Evolutionary conservation across 2,113 vertebrate species (phyloP).

Genomic region (Heterotis niloticus): DNA sequence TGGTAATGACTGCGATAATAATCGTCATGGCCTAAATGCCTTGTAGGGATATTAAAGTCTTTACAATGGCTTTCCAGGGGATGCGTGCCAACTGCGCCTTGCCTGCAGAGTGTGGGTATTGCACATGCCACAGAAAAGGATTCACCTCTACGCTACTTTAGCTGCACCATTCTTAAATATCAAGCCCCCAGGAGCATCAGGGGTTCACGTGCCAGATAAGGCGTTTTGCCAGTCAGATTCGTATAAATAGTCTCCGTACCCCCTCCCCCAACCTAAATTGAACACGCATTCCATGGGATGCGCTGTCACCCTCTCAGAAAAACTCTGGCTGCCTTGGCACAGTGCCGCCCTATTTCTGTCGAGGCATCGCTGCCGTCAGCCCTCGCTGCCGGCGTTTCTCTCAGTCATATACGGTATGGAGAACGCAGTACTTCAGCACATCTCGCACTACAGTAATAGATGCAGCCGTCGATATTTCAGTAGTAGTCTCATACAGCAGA

Average conservation of each 20-base stretch:
- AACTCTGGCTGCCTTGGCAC: neutral
- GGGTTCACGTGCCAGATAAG: neutral
- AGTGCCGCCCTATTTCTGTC: slow-evolving; percentile 14
- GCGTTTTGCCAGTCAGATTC: neutral
- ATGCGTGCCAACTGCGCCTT: neutral
- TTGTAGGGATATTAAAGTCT: neutral
- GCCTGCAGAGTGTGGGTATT: neutral
- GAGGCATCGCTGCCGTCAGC: neutral
- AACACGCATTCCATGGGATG: slow-evolving; percentile 6
- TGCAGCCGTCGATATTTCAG: neutral
- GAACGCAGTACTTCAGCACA: neutral
- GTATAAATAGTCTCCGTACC: slow-evolving; percentile 17
- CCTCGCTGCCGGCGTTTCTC: neutral
- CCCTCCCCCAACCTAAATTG: neutral
- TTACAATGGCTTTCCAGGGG: neutral
- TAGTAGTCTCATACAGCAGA: neutral
- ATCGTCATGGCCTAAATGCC: neutral
- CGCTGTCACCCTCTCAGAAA: slow-evolving; percentile 13
- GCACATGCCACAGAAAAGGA: neutral
- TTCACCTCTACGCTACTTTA: neutral
- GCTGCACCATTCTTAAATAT: slow-evolving; percentile 17
- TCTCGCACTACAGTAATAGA: neutral
- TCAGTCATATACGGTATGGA: slow-evolving; percentile 2
- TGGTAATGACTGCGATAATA: no score
- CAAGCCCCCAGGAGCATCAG: neutral